Base-by-base conservation (phyloP, 2,113 vertebrate genomes). In the Ranitomeya variabilis region DNA sequence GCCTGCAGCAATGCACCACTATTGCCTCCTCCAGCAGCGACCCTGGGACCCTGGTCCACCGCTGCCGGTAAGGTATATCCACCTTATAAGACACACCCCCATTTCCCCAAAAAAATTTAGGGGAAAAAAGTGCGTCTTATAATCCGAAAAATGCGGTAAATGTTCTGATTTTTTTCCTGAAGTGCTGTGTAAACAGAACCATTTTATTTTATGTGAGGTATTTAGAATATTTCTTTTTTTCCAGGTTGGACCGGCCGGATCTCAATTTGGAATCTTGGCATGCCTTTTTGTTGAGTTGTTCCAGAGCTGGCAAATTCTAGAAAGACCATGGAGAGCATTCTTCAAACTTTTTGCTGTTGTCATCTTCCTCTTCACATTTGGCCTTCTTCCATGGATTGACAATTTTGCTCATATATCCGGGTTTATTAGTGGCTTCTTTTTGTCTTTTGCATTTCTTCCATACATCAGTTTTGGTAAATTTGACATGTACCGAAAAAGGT, bases 251-350 rank as follows among this genome's bases (percentile, higher is more conserved):
- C 98, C 98, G 0, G 98, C 98, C 0, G 98, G 98, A 90, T 99
- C 97, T 71, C 98, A 99, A 96, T 99, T 99, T 64, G 98, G 98
- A 86, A 98, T 99, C 93, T 94, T 99, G 92, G 98, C 98, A 89
- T 99, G 98, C 92, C 96, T 99, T 81, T 99, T 99, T 26, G 98
- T 99, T 96, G 98, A 99, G 93, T 93, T 99, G 90, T 97, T 99
- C 91, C 98, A 99, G 95, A 99, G 98, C 91, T 99, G 98, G 98
- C 98, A 99, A 95, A 98, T 99, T 94, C 96, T 99, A 91, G 98
- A 97, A 0, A 95, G 97, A 92, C 98, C 98, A 4, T 99, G 98
- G 97, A 94, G 96, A 7, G 98, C 98, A 83, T 97, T 99, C 92
- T 95, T 95, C 93, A 99, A 99, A 92, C 96, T 99, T 73, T 93